These are phyloP conservation scores for Aulostomus chinensis DNA, from an alignment of 2,797 vertebrate species.

Conservation along the genomic window DNA sequence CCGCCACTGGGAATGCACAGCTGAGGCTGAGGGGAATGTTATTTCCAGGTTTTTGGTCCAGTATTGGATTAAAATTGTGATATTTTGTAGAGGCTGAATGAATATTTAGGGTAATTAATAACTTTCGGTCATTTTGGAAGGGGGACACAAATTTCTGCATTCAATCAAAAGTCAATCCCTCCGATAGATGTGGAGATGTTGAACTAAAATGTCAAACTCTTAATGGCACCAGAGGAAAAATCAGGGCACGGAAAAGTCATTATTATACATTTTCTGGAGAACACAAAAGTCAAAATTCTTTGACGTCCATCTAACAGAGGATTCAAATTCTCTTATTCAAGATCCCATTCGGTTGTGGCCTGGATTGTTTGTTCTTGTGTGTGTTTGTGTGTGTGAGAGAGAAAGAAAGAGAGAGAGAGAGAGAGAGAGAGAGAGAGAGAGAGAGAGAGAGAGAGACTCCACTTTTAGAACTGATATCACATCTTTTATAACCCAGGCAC, in stretches of 20 bases:
- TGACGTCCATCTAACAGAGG: background rate
- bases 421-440: no score
- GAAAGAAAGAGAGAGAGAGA: slow-evolving; percentile 9
- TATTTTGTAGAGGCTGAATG: no score
- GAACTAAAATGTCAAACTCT: background rate
- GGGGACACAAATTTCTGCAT: background rate
- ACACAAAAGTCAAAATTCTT: background rate
- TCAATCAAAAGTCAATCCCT: background rate
- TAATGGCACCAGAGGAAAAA: background rate
- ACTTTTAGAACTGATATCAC: slow-evolving; percentile 76
- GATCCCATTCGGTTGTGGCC: background rate
- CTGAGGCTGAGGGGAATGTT: no score
- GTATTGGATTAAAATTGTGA: no score
- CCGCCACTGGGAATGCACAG: no score
- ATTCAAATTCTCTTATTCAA: background rate
- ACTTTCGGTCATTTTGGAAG: no score
- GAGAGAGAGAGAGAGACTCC: slow-evolving; percentile 41
- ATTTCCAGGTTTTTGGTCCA: no score
- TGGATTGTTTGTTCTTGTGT: background rate
- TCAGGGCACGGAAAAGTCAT: background rate
- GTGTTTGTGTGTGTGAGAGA: slow-evolving; percentile 1
- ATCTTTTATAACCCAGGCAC: slow-evolving; percentile 82
- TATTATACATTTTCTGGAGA: background rate
- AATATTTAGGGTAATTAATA: no score
- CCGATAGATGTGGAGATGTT: background rate